These are phyloP conservation scores for Clinocottus analis DNA, from an alignment of 2,113 vertebrate genomes.

Conservation along the genomic window DNA sequence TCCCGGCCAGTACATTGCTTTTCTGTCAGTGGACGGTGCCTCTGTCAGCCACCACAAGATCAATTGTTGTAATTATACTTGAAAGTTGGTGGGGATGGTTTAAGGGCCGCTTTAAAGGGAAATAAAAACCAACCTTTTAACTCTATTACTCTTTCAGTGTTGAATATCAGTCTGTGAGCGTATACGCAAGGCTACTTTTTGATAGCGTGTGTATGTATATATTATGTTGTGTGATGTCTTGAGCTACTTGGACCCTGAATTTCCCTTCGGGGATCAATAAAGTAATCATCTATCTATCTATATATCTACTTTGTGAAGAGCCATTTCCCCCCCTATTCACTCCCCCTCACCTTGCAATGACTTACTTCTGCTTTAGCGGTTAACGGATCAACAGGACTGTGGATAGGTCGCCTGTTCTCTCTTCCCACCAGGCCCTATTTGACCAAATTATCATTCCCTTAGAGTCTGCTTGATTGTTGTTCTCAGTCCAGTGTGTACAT, in stretches of 20 bases:
- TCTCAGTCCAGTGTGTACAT: too few relatives aligned
- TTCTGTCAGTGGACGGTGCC: slow-evolving; percentile 1
- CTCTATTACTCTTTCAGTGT: not conserved
- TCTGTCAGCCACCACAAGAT: slow-evolving; percentile 2
- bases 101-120: not conserved
- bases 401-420: too few relatives aligned
- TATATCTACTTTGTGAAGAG: too few relatives aligned
- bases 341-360: not conserved
- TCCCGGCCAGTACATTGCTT: not conserved
- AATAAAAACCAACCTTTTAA: not conserved
- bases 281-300: too few relatives aligned
- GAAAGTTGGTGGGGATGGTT: slow-evolving; percentile 2
- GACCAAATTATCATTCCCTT: too few relatives aligned
- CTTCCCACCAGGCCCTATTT: too few relatives aligned
- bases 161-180: not conserved
- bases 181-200: not conserved
- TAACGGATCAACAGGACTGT: too few relatives aligned
- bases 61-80: not conserved
- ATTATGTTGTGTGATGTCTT: too few relatives aligned
- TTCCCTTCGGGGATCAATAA: too few relatives aligned
- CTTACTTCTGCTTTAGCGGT: not conserved
- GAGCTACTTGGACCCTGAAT: too few relatives aligned
- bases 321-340: not conserved
- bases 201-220: too few relatives aligned
- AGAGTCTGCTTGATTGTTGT: too few relatives aligned